Base-by-base conservation (phyloP, 2,113 vertebrate species). In the Mugil cephalus region DNA sequence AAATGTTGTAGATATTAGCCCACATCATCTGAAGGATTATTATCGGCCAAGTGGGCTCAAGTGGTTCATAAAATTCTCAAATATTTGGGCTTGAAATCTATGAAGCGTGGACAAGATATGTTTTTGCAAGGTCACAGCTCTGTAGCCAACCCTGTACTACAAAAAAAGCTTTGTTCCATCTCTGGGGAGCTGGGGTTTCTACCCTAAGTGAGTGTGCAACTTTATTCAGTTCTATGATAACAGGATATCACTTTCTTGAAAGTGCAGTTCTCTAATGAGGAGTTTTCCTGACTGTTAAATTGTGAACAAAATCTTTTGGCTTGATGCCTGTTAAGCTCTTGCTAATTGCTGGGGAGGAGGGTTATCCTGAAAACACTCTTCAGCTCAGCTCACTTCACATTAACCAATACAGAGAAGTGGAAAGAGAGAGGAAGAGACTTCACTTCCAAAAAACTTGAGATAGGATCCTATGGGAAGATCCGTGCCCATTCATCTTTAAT, bases 401-500 rank as follows among this genome's bases (percentile, higher is more conserved):
- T 76, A 80, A 84, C 60, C 62, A 70, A 53, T 35, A 51, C 24
- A 48, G 73, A 84, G 65, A 53, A 70, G 74, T 61, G 64, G 64
- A n/a, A 54, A 39, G 54, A 79, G 47, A 86, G 68, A 47, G 40
- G 81, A 84, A 77, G 59, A 69, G 79, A 76, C 58, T 83, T 74
- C 30, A 63, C 73, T 72, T 39, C 42, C 11, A 59, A 21, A 75
- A 82, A 87, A 80, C 17, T 74, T 73, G 51, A 81, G 69, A 80
- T 38, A 34, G 63, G 59, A 69, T 88, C 84, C 86, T 79, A 43
- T 64, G 84, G 85, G 87, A 81, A 59, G 66, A 82, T 74, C 58
- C 55, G 6, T 68, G 73, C 62, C 73, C 63, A 82, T 92, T 89
- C 84, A 93, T 93, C 87, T 91, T 93, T 91, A 88, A 93, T 90